A percentile compares a stretch with the other conserved stretches of the same genome.
Evolutionary conservation across 2,888 invertebrate genomes (phyloP).

Genomic region (Idaea biselata): DNA sequence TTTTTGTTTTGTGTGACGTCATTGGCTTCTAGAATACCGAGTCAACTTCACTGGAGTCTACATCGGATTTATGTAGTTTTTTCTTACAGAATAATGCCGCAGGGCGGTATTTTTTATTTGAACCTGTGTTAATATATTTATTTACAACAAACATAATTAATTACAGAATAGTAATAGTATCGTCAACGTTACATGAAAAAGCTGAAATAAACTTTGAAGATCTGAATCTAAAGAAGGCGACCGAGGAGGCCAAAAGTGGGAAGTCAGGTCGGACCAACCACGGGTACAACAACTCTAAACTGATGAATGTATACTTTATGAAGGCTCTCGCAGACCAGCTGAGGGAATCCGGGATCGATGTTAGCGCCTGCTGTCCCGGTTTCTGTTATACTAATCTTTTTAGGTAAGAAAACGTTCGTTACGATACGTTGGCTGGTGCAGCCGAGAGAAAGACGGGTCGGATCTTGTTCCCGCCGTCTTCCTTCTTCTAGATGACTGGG

Average conservation of each 20-base stretch:
- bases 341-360: slow-evolving; percentile 80
- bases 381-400: slow-evolving; percentile 89
- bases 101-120: too few relatives aligned
- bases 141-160: neutral
- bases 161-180: slow-evolving; percentile 84
- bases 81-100: too few relatives aligned
- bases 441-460: too few relatives aligned
- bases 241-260: slow-evolving; percentile 58
- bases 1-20: too few relatives aligned
- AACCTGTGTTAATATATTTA: too few relatives aligned
- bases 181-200: slow-evolving; percentile 85
- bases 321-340: slow-evolving; percentile 82
- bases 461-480: too few relatives aligned
- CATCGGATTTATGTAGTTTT: too few relatives aligned
- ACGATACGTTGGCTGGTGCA: too few relatives aligned
- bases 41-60: too few relatives aligned
- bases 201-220: slow-evolving; percentile 85
- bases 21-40: too few relatives aligned
- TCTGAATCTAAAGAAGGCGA: slow-evolving; percentile 80
- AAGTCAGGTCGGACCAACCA: slow-evolving; percentile 67
- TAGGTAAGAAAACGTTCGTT: slow-evolving; percentile 66
- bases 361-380: slow-evolving; percentile 88
- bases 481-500: too few relatives aligned
- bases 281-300: slow-evolving; percentile 88
- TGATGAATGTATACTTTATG: slow-evolving; percentile 88